Evolutionary conservation across 2,888 invertebrate genomes (phyloP), one percentile per base, ranked within the genome.

Genomic region (Ormyrus labotus): DNA sequence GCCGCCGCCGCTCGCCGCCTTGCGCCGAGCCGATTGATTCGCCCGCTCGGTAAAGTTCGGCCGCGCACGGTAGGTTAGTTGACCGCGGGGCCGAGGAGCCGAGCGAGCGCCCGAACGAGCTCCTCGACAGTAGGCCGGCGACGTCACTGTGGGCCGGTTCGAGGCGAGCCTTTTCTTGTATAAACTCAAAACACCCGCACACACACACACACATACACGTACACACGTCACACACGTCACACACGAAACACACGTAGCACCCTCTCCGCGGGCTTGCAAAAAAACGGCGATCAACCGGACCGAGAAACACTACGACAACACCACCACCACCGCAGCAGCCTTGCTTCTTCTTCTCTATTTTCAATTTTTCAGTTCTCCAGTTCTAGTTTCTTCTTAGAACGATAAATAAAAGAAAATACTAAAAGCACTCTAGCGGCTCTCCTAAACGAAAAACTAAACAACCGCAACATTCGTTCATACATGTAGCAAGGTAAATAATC

Each of bases 91-190:
- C 91, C 90, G 90, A 91, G 90, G 91, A 90, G 89, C 88, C 89
- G 88, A 88, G 90, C 88, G 90, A 34, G 34, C 34, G 34, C 34
- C 91, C 91, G 60, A 51, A 10, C 34, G 64, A 70, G 81, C 76
- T 73, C 64, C 61, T 50, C 77, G 76, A 76, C 92, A 92, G 92
- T 92, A 91, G 92, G 91, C 91, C 92, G 92, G 91, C 92, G 91
- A 92, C 92, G 91, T 91, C 92, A 91, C 91, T 91, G 90, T 90
- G 91, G 91, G 91, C 91, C 91, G 91, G 91, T 91, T 91, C 84
- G 74, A 75, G 70, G 65, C 75, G 91, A 89, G 90, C 90, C 90
- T 90, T 89, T 88, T 88, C 34, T 34, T 34, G 34, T 34, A 34
- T 34, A 34, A 34, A 34, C 34, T 34, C 34, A 34, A 34, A 34